phyloP scores from a whole-genome alignment of 2,113 vertebrate species.

The Crotalus helleri region DNA sequence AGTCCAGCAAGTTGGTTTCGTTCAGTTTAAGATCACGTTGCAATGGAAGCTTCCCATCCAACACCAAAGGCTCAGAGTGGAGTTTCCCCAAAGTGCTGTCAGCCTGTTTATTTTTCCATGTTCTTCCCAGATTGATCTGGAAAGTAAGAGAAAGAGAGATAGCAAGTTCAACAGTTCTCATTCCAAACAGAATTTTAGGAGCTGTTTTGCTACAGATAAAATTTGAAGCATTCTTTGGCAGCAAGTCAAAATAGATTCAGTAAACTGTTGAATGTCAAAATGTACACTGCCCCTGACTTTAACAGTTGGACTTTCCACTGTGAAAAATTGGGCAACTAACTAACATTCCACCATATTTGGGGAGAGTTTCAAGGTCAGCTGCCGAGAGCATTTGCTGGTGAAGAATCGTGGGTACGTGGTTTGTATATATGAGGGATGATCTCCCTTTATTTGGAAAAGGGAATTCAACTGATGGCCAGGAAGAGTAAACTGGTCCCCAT shows the following conservation, averaged over 20 bases:
- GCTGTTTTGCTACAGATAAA: rapidly evolving
- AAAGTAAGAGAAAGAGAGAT: background rate
- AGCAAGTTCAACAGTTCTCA: background rate
- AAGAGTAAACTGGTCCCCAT: background rate
- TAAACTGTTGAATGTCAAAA: background rate
- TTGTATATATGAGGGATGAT: background rate
- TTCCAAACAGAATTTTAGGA: background rate
- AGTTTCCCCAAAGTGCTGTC: background rate
- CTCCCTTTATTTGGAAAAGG: background rate
- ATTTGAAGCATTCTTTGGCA: background rate
- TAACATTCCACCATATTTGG: background rate
- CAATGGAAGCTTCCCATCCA: background rate
- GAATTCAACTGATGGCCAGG: background rate
- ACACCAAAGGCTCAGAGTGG: background rate
- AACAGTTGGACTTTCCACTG: background rate
- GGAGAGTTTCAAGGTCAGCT: background rate
- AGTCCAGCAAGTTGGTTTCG: no score
- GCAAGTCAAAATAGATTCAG: background rate
- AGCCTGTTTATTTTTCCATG: slow-evolving; percentile 66
- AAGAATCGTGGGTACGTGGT: background rate
- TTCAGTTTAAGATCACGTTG: no score
- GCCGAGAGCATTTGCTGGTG: background rate
- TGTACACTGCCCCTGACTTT: background rate
- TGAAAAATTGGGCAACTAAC: background rate
- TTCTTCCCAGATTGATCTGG: slow-evolving; percentile 68